These are phyloP conservation scores for Tuberolachnus salignus DNA, from an alignment of 2,888 invertebrate species.

Conservation along the genomic window DNA sequence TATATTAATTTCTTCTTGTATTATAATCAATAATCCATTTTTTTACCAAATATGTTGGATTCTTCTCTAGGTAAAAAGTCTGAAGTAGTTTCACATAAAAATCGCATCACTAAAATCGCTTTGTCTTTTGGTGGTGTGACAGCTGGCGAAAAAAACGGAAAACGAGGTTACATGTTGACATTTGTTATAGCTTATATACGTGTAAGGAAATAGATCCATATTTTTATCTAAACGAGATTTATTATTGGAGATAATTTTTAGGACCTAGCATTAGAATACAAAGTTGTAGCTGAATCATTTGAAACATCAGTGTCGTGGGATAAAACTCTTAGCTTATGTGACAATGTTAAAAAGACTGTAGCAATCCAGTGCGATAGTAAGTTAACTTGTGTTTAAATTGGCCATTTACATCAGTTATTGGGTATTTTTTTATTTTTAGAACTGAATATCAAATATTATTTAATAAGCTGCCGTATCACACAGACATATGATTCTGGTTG, in stretches of 20 bases:
- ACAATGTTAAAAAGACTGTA: conserved; percentile 86
- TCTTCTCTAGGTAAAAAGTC: conserved; percentile 11
- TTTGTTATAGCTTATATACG: conserved; percentile 98
- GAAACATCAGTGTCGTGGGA: conserved; percentile 99
- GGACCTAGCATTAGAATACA: conserved; percentile 89
- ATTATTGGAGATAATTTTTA: conserved; percentile 62
- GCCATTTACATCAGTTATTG: background rate
- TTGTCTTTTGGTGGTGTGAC: conserved; percentile 79
- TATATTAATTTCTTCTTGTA: background rate
- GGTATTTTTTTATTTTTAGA: conserved; percentile 57
- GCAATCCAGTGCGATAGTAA: conserved; percentile 66
- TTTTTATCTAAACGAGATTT: background rate
- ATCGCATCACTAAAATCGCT: conserved; percentile 78
- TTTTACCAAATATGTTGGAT: background rate
- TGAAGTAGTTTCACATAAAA: conserved; percentile 38
- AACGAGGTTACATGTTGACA: conserved; percentile 93
- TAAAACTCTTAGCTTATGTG: conserved; percentile 79
- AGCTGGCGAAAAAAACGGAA: conserved; percentile 92
- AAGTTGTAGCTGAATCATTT: conserved; percentile 93
- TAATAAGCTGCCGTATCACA: conserved; percentile 84
- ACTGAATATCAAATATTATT: conserved; percentile 68
- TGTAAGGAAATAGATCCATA: conserved; percentile 67
- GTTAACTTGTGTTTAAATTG: conserved; percentile 53
- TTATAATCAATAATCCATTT: background rate
- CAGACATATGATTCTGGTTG: conserved; percentile 98